A percentile compares a stretch with the other conserved stretches of the same genome.
Conservation (phyloP, 2,888 invertebrate genomes). For the Tinea trinotella region DNA sequence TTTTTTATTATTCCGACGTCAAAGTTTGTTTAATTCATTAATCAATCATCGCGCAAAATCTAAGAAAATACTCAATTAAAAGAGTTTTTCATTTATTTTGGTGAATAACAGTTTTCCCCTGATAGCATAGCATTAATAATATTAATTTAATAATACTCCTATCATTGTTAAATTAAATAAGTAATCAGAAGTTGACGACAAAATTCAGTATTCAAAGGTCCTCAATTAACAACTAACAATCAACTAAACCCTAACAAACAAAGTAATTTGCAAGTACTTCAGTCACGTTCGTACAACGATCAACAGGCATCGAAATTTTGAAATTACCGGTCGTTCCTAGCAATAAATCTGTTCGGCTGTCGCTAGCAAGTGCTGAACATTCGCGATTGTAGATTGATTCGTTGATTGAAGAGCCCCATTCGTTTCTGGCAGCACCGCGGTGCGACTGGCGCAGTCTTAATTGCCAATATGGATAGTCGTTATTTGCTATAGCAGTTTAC, state of each 20-base stretch:
- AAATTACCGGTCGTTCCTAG: constrained; percentile 58
- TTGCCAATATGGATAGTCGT: constrained; percentile 54
- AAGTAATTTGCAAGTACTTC: constrained; percentile 29
- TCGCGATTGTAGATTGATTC: constrained; percentile 69
- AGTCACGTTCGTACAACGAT: constrained; percentile 33
- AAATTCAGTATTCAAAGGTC: neutral
- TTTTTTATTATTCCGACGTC: no score
- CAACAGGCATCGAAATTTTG: constrained; percentile 65
- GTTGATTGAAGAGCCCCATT: constrained; percentile 70
- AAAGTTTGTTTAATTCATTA: no score
- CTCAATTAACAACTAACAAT: constrained; percentile 10
- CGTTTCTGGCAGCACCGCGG: constrained; percentile 52
- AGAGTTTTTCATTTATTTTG: neutral
- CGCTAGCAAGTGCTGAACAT: constrained; percentile 64
- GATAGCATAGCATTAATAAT: no score
- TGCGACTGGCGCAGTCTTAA: constrained; percentile 53
- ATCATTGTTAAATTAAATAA: neutral
- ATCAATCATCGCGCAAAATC: no score
- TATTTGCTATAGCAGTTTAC: constrained; percentile 3
- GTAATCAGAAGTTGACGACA: neutral
- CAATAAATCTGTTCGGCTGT: constrained; percentile 68
- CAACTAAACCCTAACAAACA: constrained; percentile 14
- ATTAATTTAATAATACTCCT: neutral
- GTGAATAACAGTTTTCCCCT: neutral
- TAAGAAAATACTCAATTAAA: no score